Conservation (phyloP, 1,140 invertebrate species). For the Anastrepha obliqua region DNA sequence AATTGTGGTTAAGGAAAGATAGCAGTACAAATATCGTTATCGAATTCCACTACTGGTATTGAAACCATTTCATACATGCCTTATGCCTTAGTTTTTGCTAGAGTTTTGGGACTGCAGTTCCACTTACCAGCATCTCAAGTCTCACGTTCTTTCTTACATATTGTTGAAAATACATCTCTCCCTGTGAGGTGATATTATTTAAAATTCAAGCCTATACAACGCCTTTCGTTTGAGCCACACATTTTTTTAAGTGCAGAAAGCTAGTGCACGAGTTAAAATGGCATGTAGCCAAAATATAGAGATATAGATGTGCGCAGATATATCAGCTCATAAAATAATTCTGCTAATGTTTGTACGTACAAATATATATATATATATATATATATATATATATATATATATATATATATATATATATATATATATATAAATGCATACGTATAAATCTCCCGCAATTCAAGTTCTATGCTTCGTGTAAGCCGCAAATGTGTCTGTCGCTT, state of each 20-base stretch:
- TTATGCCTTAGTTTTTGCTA: too few species aligned
- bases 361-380: not conserved
- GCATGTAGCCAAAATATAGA: constrained; percentile 12
- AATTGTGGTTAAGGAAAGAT: too few species aligned
- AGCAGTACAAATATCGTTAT: too few species aligned
- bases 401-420: not conserved
- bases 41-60: too few species aligned
- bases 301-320: not conserved
- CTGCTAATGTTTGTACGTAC: not conserved
- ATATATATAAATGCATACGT: not conserved
- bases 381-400: not conserved
- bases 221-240: too few species aligned
- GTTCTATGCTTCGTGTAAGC: not conserved
- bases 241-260: not conserved
- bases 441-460: not conserved
- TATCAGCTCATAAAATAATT: not conserved
- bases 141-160: too few species aligned
- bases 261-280: not conserved
- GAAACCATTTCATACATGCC: too few species aligned
- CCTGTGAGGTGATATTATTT: too few species aligned
- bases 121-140: too few species aligned
- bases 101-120: too few species aligned
- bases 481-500: not conserved
- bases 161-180: too few species aligned
- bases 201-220: too few species aligned